Percentiles rank a stretch among this genome's conserved stretches.
Evolutionary conservation across 1,140 invertebrate genomes (phyloP).

Genomic region (Prorops nasuta): DNA sequence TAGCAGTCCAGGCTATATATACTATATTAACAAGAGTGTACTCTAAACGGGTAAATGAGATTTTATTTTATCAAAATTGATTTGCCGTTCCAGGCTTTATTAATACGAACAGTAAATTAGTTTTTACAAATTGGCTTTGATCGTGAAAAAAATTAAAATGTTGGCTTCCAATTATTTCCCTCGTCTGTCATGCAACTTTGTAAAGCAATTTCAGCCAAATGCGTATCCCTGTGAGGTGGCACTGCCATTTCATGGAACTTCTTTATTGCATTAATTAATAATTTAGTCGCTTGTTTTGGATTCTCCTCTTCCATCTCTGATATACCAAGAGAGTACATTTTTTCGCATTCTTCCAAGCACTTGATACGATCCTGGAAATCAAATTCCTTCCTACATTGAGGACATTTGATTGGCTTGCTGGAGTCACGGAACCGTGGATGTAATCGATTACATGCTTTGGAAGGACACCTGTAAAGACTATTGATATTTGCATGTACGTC

Average conservation of each 20-base stretch:
- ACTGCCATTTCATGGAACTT: slow-evolving; percentile 54
- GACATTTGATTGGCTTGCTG: slow-evolving; percentile 50
- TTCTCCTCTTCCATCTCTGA: slow-evolving; percentile 52
- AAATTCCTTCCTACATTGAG: slow-evolving; percentile 56
- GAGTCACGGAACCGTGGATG: slow-evolving; percentile 47
- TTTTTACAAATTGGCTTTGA: no score
- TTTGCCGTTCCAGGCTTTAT: no score
- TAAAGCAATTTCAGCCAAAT: slow-evolving; percentile 64
- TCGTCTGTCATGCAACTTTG: slow-evolving; percentile 57
- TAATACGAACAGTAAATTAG: no score
- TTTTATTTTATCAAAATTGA: no score
- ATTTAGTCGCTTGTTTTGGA: slow-evolving; percentile 51
- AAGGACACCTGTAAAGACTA: slow-evolving; percentile 59
- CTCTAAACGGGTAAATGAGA: no score
- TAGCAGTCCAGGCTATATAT: no score
- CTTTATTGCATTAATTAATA: slow-evolving; percentile 50
- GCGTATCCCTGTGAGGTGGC: slow-evolving; percentile 61
- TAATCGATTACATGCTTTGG: slow-evolving; percentile 55
- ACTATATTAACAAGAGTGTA: no score
- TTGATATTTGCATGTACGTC: no score
- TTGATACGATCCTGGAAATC: slow-evolving; percentile 54
- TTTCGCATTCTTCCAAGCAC: slow-evolving; percentile 55
- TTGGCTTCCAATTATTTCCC: slow-evolving; percentile 39
- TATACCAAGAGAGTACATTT: slow-evolving; percentile 54
- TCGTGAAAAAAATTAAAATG: no score